Percentiles rank a stretch among this genome's conserved stretches.
These are phyloP conservation scores for Megaceryle alcyon DNA, from an alignment of 2,797 vertebrate genomes.

Conservation along the genomic window DNA sequence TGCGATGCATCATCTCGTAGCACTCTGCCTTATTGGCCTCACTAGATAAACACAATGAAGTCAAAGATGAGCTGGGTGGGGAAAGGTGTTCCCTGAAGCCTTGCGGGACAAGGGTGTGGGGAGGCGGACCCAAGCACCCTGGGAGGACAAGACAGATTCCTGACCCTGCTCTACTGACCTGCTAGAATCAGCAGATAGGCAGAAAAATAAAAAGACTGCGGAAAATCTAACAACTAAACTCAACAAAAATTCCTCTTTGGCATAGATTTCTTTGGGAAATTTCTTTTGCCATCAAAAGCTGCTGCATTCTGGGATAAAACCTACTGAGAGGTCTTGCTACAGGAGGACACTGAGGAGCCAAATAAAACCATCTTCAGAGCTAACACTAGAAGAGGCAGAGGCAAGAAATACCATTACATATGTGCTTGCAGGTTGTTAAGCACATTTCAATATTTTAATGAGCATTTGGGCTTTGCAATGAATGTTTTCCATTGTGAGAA, in stretches of 20 bases:
- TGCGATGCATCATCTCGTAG: background rate
- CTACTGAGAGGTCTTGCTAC: background rate
- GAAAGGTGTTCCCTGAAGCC: background rate
- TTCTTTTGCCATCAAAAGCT: accelerated
- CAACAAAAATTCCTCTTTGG: background rate
- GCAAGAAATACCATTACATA: background rate
- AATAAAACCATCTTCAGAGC: background rate
- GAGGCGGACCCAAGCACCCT: background rate
- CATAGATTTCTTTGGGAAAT: background rate
- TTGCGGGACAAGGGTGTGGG: background rate
- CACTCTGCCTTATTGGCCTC: background rate
- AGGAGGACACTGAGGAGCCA: background rate
- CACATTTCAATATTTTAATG: background rate
- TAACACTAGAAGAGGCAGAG: background rate
- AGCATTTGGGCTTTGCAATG: background rate
- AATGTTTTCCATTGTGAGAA: background rate
- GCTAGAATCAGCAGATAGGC: background rate
- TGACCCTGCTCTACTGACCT: background rate
- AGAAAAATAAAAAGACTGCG: background rate
- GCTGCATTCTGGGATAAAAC: background rate
- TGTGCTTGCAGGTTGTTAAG: background rate
- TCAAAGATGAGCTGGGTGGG: background rate
- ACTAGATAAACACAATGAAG: background rate
- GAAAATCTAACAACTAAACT: background rate
- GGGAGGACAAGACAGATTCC: background rate